Evolutionary conservation across 2,888 invertebrate genomes (phyloP).

Genomic region (Thera obeliscata): DNA sequence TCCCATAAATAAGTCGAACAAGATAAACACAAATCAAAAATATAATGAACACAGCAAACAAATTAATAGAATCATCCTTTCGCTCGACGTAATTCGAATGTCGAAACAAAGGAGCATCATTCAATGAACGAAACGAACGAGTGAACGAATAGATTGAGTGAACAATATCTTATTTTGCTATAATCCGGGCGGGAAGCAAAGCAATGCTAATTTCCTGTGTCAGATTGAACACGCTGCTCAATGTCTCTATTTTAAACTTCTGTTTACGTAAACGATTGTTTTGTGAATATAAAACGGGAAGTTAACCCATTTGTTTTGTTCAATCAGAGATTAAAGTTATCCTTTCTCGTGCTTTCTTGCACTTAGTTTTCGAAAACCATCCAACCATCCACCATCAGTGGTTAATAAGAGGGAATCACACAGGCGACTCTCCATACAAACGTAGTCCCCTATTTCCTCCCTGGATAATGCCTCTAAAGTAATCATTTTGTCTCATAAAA

Average conservation of each 20-base stretch:
- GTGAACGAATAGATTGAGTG: constrained; percentile 76
- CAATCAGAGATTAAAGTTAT: constrained; percentile 37
- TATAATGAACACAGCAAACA: constrained; percentile 31
- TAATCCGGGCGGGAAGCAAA: constrained; percentile 77
- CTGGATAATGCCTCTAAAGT: too few species aligned
- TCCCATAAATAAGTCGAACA: neutral
- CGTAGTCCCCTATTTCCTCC: too few species aligned
- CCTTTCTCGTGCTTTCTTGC: constrained; percentile 1
- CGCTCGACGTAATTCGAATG: constrained; percentile 56
- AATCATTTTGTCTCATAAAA: too few species aligned
- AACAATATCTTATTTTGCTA: constrained; percentile 83
- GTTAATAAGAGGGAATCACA: too few species aligned
- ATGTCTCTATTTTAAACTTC: constrained; percentile 66
- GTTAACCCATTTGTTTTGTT: constrained; percentile 38
- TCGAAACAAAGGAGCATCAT: constrained; percentile 73
- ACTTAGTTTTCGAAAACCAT: neutral
- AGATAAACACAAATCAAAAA: constrained; percentile 37
- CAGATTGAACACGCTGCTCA: constrained; percentile 71
- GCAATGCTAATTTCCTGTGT: constrained; percentile 81
- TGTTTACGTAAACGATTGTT: constrained; percentile 64
- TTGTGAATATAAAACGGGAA: constrained; percentile 57
- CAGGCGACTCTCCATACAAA: too few species aligned
- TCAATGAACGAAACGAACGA: constrained; percentile 69
- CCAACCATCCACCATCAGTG: neutral
- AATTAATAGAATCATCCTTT: constrained; percentile 43